phyloP scores from a whole-genome alignment of 2,888 invertebrate species.

The Diloba caeruleocephala region DNA sequence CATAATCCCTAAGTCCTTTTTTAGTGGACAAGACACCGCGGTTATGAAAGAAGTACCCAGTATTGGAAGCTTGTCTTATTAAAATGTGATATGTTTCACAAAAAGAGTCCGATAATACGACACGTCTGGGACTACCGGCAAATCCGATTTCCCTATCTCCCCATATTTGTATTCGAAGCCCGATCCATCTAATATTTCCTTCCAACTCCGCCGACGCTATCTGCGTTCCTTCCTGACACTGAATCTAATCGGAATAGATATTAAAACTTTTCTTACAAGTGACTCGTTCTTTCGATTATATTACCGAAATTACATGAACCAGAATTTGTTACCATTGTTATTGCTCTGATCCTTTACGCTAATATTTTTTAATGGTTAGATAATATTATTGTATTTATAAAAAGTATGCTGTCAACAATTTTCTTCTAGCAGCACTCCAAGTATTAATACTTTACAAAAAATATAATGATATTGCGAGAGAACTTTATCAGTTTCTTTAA shows the following conservation, averaged over 20 bases:
- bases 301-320: conserved; percentile 61
- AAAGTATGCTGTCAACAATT: too few species aligned
- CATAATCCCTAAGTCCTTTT: conserved; percentile 25
- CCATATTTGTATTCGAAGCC: conserved; percentile 88
- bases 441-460: too few species aligned
- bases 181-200: conserved; percentile 88
- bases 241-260: conserved; percentile 90
- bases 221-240: conserved; percentile 88
- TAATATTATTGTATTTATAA: too few species aligned
- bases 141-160: conserved; percentile 88
- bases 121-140: conserved; percentile 84
- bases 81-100: conserved; percentile 80
- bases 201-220: conserved; percentile 85
- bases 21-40: conserved; percentile 45
- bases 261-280: conserved; percentile 87
- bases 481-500: conserved; percentile 38
- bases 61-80: conserved; percentile 70
- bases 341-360: background rate
- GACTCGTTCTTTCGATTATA: conserved; percentile 71
- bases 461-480: conserved; percentile 9
- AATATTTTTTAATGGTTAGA: too few species aligned
- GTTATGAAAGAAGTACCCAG: conserved; percentile 54
- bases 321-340: conserved; percentile 43
- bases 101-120: conserved; percentile 85
- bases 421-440: too few species aligned